Evolutionary conservation across 2,888 invertebrate species (phyloP).

Genomic region (Melanargia galathea): DNA sequence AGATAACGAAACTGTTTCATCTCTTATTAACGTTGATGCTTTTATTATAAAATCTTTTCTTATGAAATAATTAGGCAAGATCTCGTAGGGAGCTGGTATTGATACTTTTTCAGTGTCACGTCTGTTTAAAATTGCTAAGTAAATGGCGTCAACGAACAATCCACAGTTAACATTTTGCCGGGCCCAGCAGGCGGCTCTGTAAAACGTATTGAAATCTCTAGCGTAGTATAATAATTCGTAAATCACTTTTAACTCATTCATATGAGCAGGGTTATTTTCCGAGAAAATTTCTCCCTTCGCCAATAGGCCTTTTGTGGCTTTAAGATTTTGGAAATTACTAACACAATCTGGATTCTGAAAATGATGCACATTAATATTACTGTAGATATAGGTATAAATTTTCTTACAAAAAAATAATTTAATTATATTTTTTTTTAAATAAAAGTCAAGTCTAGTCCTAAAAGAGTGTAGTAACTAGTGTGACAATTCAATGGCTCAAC

Average conservation of each 20-base stretch:
- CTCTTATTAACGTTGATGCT: conserved; percentile 59
- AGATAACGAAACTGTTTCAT: conserved; percentile 52
- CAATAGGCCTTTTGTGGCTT: conserved; percentile 55
- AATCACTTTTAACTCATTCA: conserved; percentile 60
- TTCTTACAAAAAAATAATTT: neutral
- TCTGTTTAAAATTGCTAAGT: conserved; percentile 81
- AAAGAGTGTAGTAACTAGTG: no score
- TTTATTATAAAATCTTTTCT: conserved; percentile 82
- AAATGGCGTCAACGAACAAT: conserved; percentile 83
- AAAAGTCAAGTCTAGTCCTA: no score
- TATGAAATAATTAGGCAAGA: conserved; percentile 86
- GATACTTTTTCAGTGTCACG: conserved; percentile 81
- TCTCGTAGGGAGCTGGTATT: conserved; percentile 85
- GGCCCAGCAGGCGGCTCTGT: conserved; percentile 81
- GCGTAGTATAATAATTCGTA: conserved; percentile 80
- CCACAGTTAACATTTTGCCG: conserved; percentile 84
- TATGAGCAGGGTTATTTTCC: conserved; percentile 61
- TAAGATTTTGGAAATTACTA: conserved; percentile 55
- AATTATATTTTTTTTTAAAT: no score
- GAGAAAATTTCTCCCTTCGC: conserved; percentile 68
- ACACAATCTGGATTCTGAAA: conserved; percentile 63
- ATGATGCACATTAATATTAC: neutral
- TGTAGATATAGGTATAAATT: neutral
- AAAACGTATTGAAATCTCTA: conserved; percentile 82
- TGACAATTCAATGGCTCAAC: no score